A percentile compares a stretch with the other conserved stretches of the same genome.
Conservation (phyloP, 2,797 vertebrate genomes). For the Eospalax fontanierii region DNA sequence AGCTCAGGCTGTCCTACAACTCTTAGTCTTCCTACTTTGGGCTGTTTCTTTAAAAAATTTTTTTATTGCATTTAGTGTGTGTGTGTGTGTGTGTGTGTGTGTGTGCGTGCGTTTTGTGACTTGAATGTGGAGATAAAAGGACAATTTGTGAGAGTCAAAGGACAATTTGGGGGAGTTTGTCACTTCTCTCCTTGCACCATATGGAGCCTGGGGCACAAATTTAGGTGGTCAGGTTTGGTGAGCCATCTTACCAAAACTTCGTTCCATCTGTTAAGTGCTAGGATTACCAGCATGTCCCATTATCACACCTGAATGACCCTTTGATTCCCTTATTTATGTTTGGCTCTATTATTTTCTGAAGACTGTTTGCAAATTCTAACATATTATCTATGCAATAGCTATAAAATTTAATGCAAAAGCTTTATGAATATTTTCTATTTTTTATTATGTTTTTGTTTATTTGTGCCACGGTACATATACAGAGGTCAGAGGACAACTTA, state of each 20-base stretch:
- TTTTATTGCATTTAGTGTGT: background rate
- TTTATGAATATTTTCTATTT: background rate
- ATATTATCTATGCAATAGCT: background rate
- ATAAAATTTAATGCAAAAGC: constrained; percentile 12
- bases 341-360: constrained; percentile 70
- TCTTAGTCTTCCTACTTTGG: background rate
- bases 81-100: background rate
- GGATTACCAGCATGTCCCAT: background rate
- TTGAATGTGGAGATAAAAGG: background rate
- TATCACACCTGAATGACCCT: background rate
- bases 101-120: background rate
- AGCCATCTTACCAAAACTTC: too few species aligned
- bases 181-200: background rate
- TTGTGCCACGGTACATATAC: background rate
- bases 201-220: background rate
- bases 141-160: background rate
- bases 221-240: background rate
- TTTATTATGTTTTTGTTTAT: background rate
- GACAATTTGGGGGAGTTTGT: too few species aligned
- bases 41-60: background rate
- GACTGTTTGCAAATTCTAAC: background rate
- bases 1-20: background rate
- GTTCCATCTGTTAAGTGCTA: background rate
- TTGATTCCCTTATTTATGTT: constrained; percentile 56
- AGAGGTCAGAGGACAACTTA: background rate